phyloP scores from a whole-genome alignment of 2,797 vertebrate genomes.

The Enteromius fasciolatus region DNA sequence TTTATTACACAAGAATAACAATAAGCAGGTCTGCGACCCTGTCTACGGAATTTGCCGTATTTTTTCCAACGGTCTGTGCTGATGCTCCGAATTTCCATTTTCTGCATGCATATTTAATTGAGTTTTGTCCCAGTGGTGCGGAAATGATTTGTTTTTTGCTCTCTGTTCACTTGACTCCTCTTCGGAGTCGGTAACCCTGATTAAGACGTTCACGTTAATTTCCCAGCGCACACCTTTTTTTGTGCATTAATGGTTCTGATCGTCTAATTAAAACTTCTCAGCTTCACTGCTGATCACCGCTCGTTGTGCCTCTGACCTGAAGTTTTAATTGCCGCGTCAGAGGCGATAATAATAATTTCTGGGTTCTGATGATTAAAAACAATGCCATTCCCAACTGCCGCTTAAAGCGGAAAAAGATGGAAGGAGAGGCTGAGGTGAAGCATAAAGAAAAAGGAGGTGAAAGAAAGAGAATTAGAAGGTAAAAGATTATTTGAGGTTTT shows the following conservation, averaged over 20 bases:
- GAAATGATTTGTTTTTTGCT: conserved; percentile 90
- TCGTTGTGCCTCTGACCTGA: conserved; percentile 88
- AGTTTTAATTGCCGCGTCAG: conserved; percentile 89
- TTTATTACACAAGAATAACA: conserved; percentile 87
- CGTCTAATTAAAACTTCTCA: conserved; percentile 90
- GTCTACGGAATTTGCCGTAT: conserved; percentile 78
- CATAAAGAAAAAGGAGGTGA: conserved; percentile 59
- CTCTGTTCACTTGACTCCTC: conserved; percentile 90
- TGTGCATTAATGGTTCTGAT: conserved; percentile 90
- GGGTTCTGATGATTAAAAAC: conserved; percentile 90
- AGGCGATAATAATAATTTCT: conserved; percentile 89
- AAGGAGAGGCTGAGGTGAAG: conserved; percentile 51
- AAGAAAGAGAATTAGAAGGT: conserved; percentile 64
- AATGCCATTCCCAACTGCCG: conserved; percentile 85
- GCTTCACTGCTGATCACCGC: conserved; percentile 87
- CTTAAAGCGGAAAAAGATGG: conserved; percentile 72
- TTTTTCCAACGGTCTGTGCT: conserved; percentile 80
- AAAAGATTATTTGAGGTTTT: conserved; percentile 63
- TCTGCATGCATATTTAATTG: conserved; percentile 89
- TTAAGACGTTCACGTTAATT: conserved; percentile 90
- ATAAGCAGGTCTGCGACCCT: conserved; percentile 83
- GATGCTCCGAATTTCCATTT: conserved; percentile 86
- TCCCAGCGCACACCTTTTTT: conserved; percentile 89
- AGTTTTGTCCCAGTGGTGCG: conserved; percentile 88
- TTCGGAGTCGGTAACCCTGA: conserved; percentile 89